Percentiles rank a stretch among this genome's conserved stretches.
phyloP scores from a whole-genome alignment of 1,140 invertebrate species.

The Lanistes nyassanus region DNA sequence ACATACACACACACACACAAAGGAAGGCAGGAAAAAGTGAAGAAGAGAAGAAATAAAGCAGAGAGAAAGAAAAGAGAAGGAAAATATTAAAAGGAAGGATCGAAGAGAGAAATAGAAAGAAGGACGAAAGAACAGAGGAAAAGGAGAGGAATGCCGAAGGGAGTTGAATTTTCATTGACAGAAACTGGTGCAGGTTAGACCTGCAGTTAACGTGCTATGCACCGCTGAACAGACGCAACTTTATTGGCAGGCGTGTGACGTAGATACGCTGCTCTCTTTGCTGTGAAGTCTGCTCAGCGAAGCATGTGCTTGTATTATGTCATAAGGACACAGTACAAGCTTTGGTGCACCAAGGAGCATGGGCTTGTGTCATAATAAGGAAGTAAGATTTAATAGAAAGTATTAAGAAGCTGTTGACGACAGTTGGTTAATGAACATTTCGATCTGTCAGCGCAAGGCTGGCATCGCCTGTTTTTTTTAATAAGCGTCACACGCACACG shows the following conservation, averaged over 20 bases:
- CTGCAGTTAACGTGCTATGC: not conserved
- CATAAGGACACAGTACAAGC: constrained; percentile 18
- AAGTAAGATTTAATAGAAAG: not conserved
- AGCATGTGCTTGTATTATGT: not conserved
- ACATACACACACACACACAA: constrained; percentile 7
- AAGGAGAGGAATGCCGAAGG: not conserved
- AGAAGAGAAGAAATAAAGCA: not conserved
- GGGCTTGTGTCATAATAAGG: not conserved
- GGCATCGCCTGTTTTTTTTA: not conserved
- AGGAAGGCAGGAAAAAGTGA: not conserved
- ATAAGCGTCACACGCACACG: constrained; percentile 3
- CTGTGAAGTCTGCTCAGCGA: not conserved
- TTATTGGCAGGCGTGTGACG: constrained; percentile 1
- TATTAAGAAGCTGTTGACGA: not conserved
- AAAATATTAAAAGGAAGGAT: not conserved
- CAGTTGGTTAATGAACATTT: not conserved
- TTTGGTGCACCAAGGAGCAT: not conserved
- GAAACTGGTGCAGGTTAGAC: not conserved
- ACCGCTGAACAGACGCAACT: no score
- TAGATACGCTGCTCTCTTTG: not conserved
- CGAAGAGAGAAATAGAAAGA: not conserved
- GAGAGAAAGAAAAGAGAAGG: not conserved
- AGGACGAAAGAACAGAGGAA: not conserved
- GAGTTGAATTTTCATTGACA: no score
- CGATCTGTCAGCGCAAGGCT: not conserved